These are phyloP conservation scores for Ceyx erithaca DNA, from an alignment of 2,797 vertebrate species.

Conservation along the genomic window DNA sequence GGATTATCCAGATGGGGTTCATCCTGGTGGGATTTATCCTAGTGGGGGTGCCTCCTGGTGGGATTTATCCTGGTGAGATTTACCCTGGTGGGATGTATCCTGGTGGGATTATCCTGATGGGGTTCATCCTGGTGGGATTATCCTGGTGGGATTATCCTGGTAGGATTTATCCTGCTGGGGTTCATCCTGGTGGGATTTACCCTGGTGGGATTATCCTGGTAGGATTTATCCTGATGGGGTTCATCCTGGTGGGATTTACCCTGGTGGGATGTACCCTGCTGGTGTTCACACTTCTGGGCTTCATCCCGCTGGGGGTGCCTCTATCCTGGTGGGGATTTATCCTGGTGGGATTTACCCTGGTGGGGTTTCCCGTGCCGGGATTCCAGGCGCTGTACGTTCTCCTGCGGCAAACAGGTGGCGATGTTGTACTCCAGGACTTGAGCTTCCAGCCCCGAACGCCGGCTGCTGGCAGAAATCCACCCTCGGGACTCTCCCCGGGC, in stretches of 20 bases:
- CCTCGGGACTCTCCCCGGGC: neutral
- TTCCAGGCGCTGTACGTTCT: constrained; percentile 33
- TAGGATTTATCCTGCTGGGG: no score
- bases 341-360: fast-evolving
- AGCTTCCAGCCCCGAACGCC: neutral
- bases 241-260: no score
- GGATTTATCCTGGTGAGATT: no score
- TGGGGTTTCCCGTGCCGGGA: neutral
- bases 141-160: no score
- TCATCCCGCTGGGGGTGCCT: neutral
- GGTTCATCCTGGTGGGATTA: no score
- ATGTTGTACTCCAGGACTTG: constrained; percentile 68
- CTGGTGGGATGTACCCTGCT: neutral
- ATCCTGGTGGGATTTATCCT: no score
- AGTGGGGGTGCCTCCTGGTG: no score
- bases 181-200: no score
- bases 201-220: no score
- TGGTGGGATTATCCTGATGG: no score
- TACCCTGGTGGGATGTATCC: no score
- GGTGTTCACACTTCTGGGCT: neutral
- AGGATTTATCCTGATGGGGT: fast-evolving
- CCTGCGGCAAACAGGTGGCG: constrained; percentile 75
- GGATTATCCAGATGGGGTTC: no score
- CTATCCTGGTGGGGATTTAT: neutral
- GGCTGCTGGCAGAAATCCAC: neutral